Percentiles rank a stretch among this genome's conserved stretches.
Evolutionary conservation across 2,113 vertebrate species (phyloP).

Genomic region (Callocephalon fimbriatum): DNA sequence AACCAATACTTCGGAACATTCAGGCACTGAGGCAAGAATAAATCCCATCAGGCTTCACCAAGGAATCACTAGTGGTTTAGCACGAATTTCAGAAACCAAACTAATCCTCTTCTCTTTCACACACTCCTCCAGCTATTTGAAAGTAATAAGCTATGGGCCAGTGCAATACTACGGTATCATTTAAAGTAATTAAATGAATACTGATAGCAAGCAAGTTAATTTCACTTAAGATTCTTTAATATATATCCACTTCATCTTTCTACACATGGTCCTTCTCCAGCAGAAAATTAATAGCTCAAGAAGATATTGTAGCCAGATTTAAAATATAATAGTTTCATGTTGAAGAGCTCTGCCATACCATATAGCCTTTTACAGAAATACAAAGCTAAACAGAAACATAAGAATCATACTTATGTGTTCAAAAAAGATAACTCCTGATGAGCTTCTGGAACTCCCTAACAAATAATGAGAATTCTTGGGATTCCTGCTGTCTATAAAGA

Average conservation of each 20-base stretch:
- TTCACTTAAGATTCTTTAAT: neutral
- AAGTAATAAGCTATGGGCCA: neutral
- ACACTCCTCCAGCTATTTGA: neutral
- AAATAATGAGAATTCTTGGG: neutral
- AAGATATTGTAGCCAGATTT: neutral
- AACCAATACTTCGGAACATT: neutral
- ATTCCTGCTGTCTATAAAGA: neutral
- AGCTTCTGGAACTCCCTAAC: neutral
- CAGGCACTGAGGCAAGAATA: neutral
- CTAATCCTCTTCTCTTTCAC: neutral
- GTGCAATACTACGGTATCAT: neutral
- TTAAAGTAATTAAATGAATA: slow-evolving; percentile 13
- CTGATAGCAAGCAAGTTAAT: neutral
- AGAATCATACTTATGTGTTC: neutral
- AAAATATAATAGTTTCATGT: neutral
- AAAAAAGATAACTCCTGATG: neutral
- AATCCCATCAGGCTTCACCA: neutral
- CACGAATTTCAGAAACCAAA: neutral
- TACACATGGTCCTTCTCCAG: neutral
- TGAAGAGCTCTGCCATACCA: neutral
- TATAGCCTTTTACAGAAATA: neutral
- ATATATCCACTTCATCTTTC: neutral
- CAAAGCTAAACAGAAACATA: neutral
- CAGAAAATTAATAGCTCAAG: neutral
- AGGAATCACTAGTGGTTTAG: neutral